phyloP scores from a whole-genome alignment of 1,140 invertebrate species.

The Limonius californicus region DNA sequence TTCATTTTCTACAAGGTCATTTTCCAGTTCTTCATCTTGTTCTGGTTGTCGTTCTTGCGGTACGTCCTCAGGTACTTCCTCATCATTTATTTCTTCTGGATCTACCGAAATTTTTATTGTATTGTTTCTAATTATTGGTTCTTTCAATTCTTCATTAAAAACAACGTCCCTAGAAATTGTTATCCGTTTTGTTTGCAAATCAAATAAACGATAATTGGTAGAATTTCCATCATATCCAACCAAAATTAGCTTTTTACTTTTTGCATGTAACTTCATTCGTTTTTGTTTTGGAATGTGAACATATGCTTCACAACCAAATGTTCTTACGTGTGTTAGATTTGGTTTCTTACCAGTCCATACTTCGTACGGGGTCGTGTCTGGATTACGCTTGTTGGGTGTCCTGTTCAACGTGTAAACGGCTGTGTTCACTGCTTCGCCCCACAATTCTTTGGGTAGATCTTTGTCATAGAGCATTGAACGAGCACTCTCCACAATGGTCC shows the following conservation, averaged over 20 bases:
- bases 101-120: background rate
- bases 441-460: slow-evolving; percentile 37
- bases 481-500: slow-evolving; percentile 44
- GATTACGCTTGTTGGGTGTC: slow-evolving; percentile 23
- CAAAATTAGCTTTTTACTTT: slow-evolving; percentile 27
- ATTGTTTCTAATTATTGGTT: background rate
- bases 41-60: too few species aligned
- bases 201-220: slow-evolving; percentile 21
- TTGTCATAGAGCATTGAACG: slow-evolving; percentile 40
- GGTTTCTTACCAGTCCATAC: slow-evolving; percentile 28
- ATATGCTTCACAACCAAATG: slow-evolving; percentile 40
- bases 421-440: slow-evolving; percentile 46
- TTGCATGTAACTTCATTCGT: slow-evolving; percentile 26
- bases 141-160: background rate
- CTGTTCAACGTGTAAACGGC: slow-evolving; percentile 49
- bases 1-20: too few species aligned
- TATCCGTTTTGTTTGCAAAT: slow-evolving; percentile 31
- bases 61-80: background rate
- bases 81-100: background rate
- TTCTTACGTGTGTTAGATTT: slow-evolving; percentile 24
- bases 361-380: slow-evolving; percentile 24
- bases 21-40: slow-evolving; percentile 13
- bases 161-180: slow-evolving; percentile 12
- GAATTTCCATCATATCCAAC: slow-evolving; percentile 24
- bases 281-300: slow-evolving; percentile 31